Evolutionary conservation across 2,888 invertebrate species (phyloP).

Genomic region (Caenorhabditis sp.): DNA sequence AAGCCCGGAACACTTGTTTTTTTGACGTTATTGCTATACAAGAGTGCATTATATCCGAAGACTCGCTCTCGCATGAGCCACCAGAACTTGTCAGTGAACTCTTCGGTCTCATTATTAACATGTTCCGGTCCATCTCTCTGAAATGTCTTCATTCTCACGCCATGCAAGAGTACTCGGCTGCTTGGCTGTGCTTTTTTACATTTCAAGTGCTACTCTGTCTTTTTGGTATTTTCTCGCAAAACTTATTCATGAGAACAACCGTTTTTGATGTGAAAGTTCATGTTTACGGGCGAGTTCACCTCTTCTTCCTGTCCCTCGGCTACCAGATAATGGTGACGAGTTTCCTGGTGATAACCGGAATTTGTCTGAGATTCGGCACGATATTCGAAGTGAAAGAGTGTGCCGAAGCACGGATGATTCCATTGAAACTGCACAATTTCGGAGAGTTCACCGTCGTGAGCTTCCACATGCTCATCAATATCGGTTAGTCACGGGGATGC

Average conservation of each 20-base stretch:
- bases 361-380: constrained; percentile 23
- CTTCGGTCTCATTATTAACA: neutral
- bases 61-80: too few species aligned
- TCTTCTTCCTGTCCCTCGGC: constrained; percentile 32
- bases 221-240: constrained; percentile 29
- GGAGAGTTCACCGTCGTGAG: constrained; percentile 29
- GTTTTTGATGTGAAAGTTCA: constrained; percentile 7
- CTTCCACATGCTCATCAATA: constrained; percentile 33
- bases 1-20: too few species aligned
- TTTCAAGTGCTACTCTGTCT: constrained; percentile 35
- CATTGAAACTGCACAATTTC: constrained; percentile 23
- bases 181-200: constrained; percentile 19
- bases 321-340: constrained; percentile 20
- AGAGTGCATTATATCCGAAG: too few species aligned
- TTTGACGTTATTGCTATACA: too few species aligned
- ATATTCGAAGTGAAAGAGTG: constrained; percentile 34
- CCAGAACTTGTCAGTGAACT: too few species aligned
- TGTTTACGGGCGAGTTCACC: neutral
- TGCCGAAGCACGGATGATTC: constrained; percentile 21
- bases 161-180: constrained; percentile 7
- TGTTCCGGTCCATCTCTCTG: neutral
- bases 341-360: constrained; percentile 14
- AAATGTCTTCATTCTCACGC: neutral
- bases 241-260: constrained; percentile 22
- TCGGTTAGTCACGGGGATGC: too few species aligned